phyloP scores from a whole-genome alignment of 2,797 vertebrate species.

The Spheniscus humboldti region DNA sequence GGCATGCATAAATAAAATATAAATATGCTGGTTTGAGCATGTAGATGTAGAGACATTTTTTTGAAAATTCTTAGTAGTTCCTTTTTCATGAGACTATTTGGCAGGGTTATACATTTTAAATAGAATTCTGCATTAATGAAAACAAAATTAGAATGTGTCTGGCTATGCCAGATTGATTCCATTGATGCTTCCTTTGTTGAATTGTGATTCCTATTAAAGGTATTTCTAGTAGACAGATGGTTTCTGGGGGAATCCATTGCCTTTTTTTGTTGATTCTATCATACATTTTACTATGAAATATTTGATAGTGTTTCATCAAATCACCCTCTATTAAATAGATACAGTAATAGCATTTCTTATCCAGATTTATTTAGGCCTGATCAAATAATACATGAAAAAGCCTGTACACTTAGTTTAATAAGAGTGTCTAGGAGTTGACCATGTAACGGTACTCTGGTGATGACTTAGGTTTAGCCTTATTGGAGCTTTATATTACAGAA shows the following conservation, averaged over 20 bases:
- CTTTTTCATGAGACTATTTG: neutral
- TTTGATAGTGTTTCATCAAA: neutral
- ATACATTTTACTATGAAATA: neutral
- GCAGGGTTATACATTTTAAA: neutral
- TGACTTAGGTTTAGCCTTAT: neutral
- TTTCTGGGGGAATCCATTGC: neutral
- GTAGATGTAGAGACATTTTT: neutral
- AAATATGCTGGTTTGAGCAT: neutral
- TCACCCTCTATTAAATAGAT: neutral
- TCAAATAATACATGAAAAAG: neutral
- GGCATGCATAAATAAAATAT: neutral
- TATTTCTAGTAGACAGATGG: neutral
- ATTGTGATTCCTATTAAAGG: neutral
- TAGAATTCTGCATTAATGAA: neutral
- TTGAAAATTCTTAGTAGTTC: conserved; percentile 4
- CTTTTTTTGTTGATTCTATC: neutral
- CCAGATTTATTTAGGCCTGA: neutral
- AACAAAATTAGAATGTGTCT: neutral
- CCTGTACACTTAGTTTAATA: neutral
- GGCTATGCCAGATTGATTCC: neutral
- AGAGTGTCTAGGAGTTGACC: neutral
- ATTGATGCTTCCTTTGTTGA: neutral
- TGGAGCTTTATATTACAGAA: neutral
- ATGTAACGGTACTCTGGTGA: neutral
- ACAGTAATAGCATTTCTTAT: neutral